Percentiles rank a stretch among this genome's conserved stretches.
phyloP scores from a whole-genome alignment of 2,113 vertebrate genomes.

The Chiloscyllium plagiosum region DNA sequence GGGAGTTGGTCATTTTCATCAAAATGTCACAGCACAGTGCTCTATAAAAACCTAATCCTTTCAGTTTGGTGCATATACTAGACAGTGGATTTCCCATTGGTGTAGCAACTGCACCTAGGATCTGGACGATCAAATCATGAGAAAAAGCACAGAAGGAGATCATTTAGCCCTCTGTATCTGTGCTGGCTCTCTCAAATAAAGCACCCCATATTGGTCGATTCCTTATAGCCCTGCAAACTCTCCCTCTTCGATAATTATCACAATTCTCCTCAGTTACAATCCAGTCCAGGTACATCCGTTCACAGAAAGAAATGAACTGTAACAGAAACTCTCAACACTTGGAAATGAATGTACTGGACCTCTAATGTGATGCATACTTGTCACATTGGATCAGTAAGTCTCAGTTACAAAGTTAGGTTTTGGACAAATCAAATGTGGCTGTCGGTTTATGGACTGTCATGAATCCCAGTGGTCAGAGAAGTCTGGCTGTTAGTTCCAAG shows the following conservation, averaged over 20 bases:
- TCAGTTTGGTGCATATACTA: background rate
- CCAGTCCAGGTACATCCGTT: too few species aligned
- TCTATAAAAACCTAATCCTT: background rate
- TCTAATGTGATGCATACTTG: too few species aligned
- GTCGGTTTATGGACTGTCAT: too few species aligned
- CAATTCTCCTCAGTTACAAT: background rate
- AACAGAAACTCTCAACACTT: too few species aligned
- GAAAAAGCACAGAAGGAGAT: background rate
- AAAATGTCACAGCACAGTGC: background rate
- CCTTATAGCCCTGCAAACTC: background rate
- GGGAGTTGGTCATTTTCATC: background rate
- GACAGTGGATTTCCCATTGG: background rate
- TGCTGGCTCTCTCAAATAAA: background rate
- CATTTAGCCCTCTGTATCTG: background rate
- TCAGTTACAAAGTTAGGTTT: too few species aligned
- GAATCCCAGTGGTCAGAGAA: too few species aligned
- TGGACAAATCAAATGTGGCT: too few species aligned
- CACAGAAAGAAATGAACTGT: too few species aligned
- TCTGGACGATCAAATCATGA: background rate
- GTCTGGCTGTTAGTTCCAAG: too few species aligned
- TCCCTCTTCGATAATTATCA: background rate
- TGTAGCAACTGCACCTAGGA: background rate
- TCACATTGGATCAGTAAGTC: too few species aligned
- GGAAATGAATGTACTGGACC: too few species aligned
- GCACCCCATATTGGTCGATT: background rate